A percentile compares a stretch with the other conserved stretches of the same genome.
These are phyloP conservation scores for Saccostrea cuccullata DNA, from an alignment of 1,140 invertebrate genomes.

Conservation along the genomic window DNA sequence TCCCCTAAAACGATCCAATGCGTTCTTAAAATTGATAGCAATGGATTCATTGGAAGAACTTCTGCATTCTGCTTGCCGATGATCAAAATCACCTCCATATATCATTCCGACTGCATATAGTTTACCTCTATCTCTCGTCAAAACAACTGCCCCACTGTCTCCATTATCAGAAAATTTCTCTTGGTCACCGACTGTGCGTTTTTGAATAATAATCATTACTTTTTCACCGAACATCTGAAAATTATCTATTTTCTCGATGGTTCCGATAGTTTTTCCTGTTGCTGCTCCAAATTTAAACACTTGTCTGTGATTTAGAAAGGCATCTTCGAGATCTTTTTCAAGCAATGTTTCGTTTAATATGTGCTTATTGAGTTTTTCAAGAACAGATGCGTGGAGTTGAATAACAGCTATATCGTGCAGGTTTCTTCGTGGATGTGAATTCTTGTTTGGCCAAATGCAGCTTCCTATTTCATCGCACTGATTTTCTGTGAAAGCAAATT, in stretches of 20 bases:
- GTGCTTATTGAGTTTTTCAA: neutral
- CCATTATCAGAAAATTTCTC: neutral
- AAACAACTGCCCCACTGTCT: constrained; percentile 1
- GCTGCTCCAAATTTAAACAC: constrained; percentile 4
- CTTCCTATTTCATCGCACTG: neutral
- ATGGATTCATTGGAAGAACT: neutral
- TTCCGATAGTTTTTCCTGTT: neutral
- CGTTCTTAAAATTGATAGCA: neutral
- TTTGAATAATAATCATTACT: neutral
- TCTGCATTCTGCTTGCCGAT: neutral
- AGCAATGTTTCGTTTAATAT: neutral
- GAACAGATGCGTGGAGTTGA: neutral
- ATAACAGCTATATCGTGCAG: neutral
- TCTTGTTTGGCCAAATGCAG: neutral
- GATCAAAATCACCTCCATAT: neutral
- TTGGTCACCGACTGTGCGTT: neutral
- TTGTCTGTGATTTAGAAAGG: neutral
- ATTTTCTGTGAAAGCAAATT: neutral
- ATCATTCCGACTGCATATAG: neutral
- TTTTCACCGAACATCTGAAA: neutral
- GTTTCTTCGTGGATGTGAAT: neutral
- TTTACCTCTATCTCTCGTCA: neutral
- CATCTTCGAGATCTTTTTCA: neutral
- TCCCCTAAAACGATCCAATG: neutral
- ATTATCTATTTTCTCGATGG: neutral